These are phyloP conservation scores for Potamilus streckersoni DNA, from an alignment of 1,140 invertebrate species.

Conservation along the genomic window DNA sequence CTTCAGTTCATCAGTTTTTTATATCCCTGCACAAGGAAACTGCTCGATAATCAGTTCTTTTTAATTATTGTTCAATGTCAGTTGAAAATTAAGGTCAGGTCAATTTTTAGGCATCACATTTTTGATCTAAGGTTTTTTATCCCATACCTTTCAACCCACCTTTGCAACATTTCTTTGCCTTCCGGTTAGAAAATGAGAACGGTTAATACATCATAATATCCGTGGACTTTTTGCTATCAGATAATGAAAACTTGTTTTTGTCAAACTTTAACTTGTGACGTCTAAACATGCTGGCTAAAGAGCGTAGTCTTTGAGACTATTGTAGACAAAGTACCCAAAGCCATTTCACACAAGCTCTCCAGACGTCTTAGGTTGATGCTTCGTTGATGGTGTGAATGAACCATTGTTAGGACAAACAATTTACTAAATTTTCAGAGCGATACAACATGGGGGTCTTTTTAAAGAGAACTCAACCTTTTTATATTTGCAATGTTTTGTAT, in stretches of 20 bases:
- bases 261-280: too few relatives aligned
- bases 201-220: background rate
- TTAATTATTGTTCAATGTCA: constrained; percentile 6
- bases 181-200: background rate
- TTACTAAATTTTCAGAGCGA: background rate
- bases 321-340: background rate
- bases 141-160: background rate
- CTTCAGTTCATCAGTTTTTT: constrained; percentile 18
- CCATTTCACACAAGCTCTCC: background rate
- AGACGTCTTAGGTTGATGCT: background rate
- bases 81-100: background rate
- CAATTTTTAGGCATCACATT: background rate
- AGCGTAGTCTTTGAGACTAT: background rate
- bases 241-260: too few relatives aligned
- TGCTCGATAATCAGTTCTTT: background rate
- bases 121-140: background rate
- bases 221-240: too few relatives aligned
- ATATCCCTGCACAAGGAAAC: constrained; percentile 18
- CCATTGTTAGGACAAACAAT: background rate
- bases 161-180: constrained; percentile 4
- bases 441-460: background rate
- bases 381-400: background rate
- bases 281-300: background rate
- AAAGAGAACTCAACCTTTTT: background rate
- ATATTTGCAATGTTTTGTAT: background rate